These are phyloP conservation scores for Brachynemurus nebulosus DNA, from an alignment of 2,888 invertebrate genomes.

Conservation along the genomic window DNA sequence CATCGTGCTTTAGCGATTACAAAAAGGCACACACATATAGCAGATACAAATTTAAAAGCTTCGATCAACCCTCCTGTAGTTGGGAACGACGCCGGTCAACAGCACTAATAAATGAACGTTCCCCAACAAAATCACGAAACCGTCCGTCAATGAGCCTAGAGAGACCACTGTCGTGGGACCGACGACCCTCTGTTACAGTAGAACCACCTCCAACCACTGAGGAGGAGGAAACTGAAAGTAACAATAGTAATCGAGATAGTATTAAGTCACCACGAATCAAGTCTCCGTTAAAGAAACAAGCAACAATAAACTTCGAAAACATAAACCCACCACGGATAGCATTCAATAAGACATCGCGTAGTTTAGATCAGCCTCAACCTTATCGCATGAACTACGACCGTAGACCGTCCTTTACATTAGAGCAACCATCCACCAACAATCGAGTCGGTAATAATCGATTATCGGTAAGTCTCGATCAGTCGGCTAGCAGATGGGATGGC, in stretches of 20 bases:
- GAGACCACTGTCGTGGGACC: constrained; percentile 7
- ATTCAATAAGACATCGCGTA: constrained; percentile 15
- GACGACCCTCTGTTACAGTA: constrained; percentile 26
- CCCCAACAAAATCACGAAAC: constrained; percentile 12
- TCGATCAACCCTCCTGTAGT: constrained; percentile 24
- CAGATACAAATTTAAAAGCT: constrained; percentile 26
- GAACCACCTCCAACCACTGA: constrained; percentile 19
- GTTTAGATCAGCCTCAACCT: constrained; percentile 26
- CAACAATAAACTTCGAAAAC: constrained; percentile 6
- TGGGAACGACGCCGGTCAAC: constrained; percentile 24
- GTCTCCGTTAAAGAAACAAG: constrained; percentile 5
- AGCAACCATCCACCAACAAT: constrained; percentile 9
- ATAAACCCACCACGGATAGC: neutral
- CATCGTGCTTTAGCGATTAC: constrained; percentile 28
- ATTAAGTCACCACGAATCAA: neutral
- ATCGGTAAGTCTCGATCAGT: constrained; percentile 13
- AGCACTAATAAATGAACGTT: constrained; percentile 23
- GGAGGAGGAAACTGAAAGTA: neutral
- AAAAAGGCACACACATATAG: neutral
- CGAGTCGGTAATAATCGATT: constrained; percentile 6
- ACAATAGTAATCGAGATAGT: constrained; percentile 1
- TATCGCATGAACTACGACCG: constrained; percentile 21
- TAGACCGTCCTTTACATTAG: constrained; percentile 18
- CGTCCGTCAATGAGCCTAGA: constrained; percentile 10
- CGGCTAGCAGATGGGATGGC: constrained; percentile 6